phyloP scores from a whole-genome alignment of 2,113 vertebrate species.

The Tympanuchus pallidicinctus region DNA sequence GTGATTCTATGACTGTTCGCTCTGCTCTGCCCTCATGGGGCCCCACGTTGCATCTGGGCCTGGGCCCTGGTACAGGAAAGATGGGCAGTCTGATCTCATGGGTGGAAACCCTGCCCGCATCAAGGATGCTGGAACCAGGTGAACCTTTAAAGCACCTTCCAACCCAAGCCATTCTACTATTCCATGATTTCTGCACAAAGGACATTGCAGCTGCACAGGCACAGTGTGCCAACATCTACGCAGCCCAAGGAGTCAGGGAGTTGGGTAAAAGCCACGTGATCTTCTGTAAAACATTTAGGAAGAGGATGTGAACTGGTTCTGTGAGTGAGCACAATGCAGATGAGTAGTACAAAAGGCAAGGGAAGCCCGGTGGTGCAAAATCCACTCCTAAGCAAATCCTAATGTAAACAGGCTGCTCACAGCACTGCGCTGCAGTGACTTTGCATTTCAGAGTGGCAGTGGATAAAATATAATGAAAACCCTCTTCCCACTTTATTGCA shows the following conservation, averaged over 20 bases:
- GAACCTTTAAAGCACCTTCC: too few species aligned
- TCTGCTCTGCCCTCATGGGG: too few species aligned
- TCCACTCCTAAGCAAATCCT: constrained; percentile 25
- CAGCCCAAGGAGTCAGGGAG: neutral
- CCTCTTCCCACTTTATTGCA: neutral
- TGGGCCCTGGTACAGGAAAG: too few species aligned
- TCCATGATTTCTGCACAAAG: neutral
- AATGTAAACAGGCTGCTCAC: neutral
- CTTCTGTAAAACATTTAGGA: neutral
- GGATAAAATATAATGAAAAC: neutral
- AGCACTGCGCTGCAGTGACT: neutral
- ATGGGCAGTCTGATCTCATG: too few species aligned
- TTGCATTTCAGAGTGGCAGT: neutral
- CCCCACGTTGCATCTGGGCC: too few species aligned
- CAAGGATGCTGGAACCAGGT: too few species aligned
- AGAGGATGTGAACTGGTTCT: constrained; percentile 8
- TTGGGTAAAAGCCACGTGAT: constrained; percentile 5
- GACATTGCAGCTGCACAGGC: neutral
- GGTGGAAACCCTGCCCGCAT: too few species aligned
- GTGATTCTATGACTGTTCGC: too few species aligned
- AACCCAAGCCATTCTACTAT: too few species aligned
- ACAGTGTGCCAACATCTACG: constrained; percentile 20
- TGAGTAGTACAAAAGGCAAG: neutral
- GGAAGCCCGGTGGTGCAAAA: neutral
- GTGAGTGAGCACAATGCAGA: neutral